phyloP scores from a whole-genome alignment of 2,888 invertebrate genomes.

The Lasioglossum pauxillum region DNA sequence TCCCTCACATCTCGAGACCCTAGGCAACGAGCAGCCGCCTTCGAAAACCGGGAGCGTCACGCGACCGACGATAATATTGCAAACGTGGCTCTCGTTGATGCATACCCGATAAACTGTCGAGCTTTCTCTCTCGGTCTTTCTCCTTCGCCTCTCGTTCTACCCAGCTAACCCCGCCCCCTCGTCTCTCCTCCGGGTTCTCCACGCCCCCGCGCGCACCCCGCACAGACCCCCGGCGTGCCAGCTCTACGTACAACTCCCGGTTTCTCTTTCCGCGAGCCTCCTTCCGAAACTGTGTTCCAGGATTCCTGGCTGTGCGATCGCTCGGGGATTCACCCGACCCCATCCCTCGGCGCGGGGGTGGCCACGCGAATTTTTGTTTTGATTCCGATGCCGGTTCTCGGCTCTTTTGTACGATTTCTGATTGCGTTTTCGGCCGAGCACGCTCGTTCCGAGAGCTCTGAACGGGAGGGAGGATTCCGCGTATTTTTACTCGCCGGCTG shows the following conservation, averaged over 20 bases:
- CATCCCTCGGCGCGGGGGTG: background rate
- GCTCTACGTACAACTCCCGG: background rate
- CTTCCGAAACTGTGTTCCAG: background rate
- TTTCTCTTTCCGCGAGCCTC: constrained; percentile 19
- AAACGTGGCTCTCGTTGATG: constrained; percentile 72
- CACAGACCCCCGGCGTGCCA: background rate
- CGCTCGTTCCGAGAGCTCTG: background rate
- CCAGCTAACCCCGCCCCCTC: background rate
- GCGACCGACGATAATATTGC: constrained; percentile 76
- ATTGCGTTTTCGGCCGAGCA: background rate
- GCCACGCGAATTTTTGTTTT: background rate
- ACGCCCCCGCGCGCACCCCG: background rate
- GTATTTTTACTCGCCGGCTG: background rate
- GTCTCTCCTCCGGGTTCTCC: background rate
- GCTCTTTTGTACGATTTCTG: background rate
- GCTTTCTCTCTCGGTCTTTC: background rate
- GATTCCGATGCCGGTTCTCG: background rate
- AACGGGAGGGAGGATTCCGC: background rate
- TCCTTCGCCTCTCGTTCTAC: background rate
- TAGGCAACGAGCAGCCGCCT: constrained; percentile 66
- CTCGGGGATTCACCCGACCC: background rate
- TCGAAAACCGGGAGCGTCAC: constrained; percentile 75
- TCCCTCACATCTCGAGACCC: constrained; percentile 47
- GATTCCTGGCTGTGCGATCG: background rate
- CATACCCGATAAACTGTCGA: constrained; percentile 73